phyloP scores from a whole-genome alignment of 1,140 invertebrate genomes.

The Dryas iulia region DNA sequence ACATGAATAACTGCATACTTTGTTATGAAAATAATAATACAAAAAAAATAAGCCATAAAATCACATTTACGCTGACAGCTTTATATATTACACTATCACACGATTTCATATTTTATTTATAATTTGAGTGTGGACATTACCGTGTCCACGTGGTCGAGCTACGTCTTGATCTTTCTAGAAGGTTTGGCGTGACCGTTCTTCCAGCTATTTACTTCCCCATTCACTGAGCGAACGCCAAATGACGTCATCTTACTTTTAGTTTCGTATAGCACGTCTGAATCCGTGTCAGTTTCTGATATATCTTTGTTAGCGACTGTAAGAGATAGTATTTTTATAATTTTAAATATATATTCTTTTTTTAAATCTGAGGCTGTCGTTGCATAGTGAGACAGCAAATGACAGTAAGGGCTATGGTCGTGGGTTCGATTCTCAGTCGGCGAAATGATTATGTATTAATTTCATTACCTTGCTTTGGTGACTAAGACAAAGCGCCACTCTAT shows the following conservation, averaged over 20 bases:
- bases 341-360: too few relatives aligned
- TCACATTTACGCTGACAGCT: neutral
- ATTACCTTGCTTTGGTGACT: too few relatives aligned
- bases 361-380: neutral
- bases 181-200: conserved; percentile 80
- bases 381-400: neutral
- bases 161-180: conserved; percentile 74
- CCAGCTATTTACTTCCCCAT: conserved; percentile 77
- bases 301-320: conserved; percentile 79
- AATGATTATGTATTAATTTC: too few relatives aligned
- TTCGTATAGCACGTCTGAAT: conserved; percentile 87
- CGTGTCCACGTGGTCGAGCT: conserved; percentile 43
- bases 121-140: conserved; percentile 28
- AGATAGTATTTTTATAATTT: neutral
- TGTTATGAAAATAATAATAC: neutral
- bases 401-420: too few relatives aligned
- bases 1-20: neutral
- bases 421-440: too few relatives aligned
- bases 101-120: conserved; percentile 15
- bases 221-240: conserved; percentile 74
- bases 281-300: conserved; percentile 87
- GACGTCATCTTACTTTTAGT: conserved; percentile 80
- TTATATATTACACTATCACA: conserved; percentile 19
- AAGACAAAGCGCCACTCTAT: too few relatives aligned
- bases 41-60: neutral